Evolutionary conservation across 2,797 vertebrate species (phyloP), one percentile per base, ranked within the genome.

Genomic region (Sciurus vulgaris): DNA sequence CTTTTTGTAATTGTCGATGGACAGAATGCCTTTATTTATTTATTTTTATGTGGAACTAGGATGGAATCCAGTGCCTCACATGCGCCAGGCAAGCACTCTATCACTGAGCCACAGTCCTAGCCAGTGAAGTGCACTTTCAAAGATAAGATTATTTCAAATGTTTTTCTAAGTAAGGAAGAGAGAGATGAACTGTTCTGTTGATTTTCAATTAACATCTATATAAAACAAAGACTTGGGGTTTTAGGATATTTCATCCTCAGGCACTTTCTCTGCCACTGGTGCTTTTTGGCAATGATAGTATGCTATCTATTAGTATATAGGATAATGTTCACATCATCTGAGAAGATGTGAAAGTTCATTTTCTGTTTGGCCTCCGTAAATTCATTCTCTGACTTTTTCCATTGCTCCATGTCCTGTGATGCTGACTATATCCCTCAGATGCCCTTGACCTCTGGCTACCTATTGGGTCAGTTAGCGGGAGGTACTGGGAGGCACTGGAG

Each of bases 131-230:
- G 22, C 22, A 72, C 8, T 47, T 81, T 91, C 67, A 86, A 94
- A 89, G 54, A 65, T 74, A 73, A 93, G 67, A 30, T 95, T 47
- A 85, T 91, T 92, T 94, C 24, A 77, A 67, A 13, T 28, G 49
- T 94, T 94, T 94, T 88, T 18, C 41, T 91, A 65, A 82, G 22
- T 38, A 38, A 38, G 38, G 38, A 38, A 38, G 38, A 38, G 86
- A 56, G 33, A 88, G 61, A 56, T 18, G 63, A 74, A 28, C 26
- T 85, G 4, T 44, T 82, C 35, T 89, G 4, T 51, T 38, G 11
- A 4, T 85, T 77, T 74, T 79, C 54, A 83, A 17, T 63, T 49
- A 76, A 54, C 4, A n/a, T 70, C 47, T 91, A n/a, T 91, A n/a
- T 2, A 51, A 86, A 93, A 86, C 41, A 74, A 14, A 56, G 44